A percentile compares a stretch with the other conserved stretches of the same genome.
phyloP scores from a whole-genome alignment of 2,797 vertebrate species.

The Micropoecilia bifurca region DNA sequence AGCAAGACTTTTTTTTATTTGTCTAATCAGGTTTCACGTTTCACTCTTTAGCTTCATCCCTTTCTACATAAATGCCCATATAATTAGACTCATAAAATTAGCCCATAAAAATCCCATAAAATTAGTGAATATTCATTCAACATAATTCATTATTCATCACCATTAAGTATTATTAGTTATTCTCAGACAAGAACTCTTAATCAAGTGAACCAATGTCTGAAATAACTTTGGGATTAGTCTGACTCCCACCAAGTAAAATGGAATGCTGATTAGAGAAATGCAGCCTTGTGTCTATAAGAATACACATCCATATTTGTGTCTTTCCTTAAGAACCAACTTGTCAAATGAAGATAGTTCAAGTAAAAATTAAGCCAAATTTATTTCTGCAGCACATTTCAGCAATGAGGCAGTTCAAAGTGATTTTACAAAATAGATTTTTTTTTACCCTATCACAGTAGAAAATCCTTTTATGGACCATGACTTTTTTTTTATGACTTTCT shows the following conservation, averaged over 20 bases:
- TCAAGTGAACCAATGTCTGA: background rate
- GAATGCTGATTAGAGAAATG: background rate
- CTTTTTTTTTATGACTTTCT: background rate
- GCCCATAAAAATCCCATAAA: background rate
- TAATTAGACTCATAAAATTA: background rate
- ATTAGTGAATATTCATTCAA: background rate
- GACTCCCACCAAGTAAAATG: background rate
- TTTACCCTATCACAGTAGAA: background rate
- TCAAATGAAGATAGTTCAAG: background rate
- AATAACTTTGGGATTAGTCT: conserved; percentile 1
- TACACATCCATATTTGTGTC: background rate
- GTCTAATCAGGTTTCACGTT: background rate
- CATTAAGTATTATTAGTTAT: conserved; percentile 1
- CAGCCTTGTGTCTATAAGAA: background rate
- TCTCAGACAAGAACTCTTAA: background rate
- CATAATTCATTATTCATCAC: conserved; percentile 7
- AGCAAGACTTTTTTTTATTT: background rate
- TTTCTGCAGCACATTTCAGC: too few relatives aligned
- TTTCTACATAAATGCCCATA: background rate
- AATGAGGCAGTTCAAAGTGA: too few relatives aligned
- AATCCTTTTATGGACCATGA: background rate
- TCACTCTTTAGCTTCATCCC: background rate
- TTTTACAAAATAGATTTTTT: too few relatives aligned
- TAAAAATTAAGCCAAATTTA: background rate
- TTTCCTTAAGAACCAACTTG: background rate